These are phyloP conservation scores for Numenius arquata DNA, from an alignment of 2,113 vertebrate species.

Conservation along the genomic window DNA sequence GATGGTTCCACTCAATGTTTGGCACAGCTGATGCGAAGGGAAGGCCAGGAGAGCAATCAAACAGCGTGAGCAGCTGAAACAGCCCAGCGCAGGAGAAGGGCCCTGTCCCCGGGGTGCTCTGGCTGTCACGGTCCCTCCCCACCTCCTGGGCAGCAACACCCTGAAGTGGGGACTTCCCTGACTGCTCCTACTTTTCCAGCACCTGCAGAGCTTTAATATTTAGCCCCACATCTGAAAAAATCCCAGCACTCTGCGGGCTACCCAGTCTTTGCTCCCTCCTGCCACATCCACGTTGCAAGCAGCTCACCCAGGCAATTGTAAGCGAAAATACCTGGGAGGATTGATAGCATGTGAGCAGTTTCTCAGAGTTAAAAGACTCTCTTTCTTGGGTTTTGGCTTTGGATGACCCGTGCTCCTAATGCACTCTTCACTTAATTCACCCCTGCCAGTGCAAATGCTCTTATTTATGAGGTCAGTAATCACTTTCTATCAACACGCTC, in stretches of 20 bases:
- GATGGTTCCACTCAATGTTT: conserved; percentile 59
- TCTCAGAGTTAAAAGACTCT: neutral
- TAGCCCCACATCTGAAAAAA: fast-evolving
- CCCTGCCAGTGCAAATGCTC: conserved; percentile 24
- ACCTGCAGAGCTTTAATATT: neutral
- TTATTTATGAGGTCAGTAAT: conserved; percentile 24
- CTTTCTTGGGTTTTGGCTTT: neutral
- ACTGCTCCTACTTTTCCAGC: neutral
- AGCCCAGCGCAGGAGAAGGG: neutral
- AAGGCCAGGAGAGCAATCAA: neutral
- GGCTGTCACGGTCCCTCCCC: neutral
- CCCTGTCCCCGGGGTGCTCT: neutral
- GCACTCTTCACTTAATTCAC: conserved; percentile 37
- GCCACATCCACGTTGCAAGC: neutral
- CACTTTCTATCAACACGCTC: conserved; percentile 11
- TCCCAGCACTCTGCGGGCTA: fast-evolving
- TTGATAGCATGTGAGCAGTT: neutral
- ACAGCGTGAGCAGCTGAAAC: neutral
- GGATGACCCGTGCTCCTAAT: neutral
- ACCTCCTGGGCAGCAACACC: neutral
- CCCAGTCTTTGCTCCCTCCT: neutral
- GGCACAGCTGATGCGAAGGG: neutral
- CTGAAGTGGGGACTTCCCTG: neutral
- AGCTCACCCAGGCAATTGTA: neutral
- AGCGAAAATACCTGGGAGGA: neutral